Base-by-base conservation (phyloP, 1,140 invertebrate species). In the Steinernema feltiae region DNA sequence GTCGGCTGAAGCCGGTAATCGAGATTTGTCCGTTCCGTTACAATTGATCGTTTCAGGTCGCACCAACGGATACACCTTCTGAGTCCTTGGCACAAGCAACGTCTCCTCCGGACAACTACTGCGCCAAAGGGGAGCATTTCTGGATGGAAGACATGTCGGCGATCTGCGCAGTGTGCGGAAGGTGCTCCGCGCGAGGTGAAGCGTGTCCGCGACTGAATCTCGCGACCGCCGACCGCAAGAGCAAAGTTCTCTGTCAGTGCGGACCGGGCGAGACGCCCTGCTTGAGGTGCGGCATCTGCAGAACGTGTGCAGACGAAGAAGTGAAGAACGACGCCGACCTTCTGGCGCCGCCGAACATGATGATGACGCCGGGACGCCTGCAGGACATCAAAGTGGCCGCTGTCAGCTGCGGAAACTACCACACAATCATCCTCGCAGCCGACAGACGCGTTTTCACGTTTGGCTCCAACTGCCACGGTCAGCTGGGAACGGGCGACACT, bases 251-350 rank as follows among this genome's bases (percentile, higher is more conserved):
- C 72, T 98, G 95, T 88, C 94, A 93, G 0, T 98, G 95, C 89
- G 95, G 95, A 18, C 92, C 93, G 84, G 95, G 94, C 18, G 95
- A 97, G 85, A 92, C 93, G 48, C 94, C 95, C 0, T 98, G 95
- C 85, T 90, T 91, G 0, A 91, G 92, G 79, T 98, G 96, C 87
- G 94, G 95, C 0, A 92, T 92, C 32, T 98, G 96, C 87, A 88
- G 92, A 70, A 90, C 92, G 21, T 98, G 95, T 87, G 93, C 92
- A 75, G 89, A 89, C 78, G 90, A 91, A 72, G 89, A 88, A 86
- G 82, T 27, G 48, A 63, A 72, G 72, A 32, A 53, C 32, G 70
- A 32, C 80, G 73, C 32, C 3, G 31, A 48, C 69, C 76, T 30
- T 32, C 29, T 32, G 80, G 72, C 24, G 31, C 30, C 63, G 31